Evolutionary conservation across 2,797 vertebrate genomes (phyloP), one percentile per base, ranked within the genome.

Genomic region (Nannoperca obscura): DNA sequence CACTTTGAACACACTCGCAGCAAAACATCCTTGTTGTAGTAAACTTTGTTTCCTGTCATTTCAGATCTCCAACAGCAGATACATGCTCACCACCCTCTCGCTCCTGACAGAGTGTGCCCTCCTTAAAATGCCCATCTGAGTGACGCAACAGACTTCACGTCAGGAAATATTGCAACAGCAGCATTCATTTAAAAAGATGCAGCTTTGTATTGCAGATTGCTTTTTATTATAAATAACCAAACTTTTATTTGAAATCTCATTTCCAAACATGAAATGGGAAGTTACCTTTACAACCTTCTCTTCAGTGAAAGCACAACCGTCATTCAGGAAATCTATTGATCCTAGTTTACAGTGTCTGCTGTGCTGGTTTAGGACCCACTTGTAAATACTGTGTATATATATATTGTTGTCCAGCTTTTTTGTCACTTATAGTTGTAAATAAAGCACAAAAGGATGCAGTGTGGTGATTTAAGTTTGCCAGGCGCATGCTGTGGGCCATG

Each of bases 91-190:
- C 69, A 94, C 97, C 63, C 88, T 99, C 89, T 94, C 92, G 22
- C 94, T 99, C n/a, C 94, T 99, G 88, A 99, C 98, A 0, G 98
- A 99, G 91, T 94, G 92, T 4, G 95, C 95, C 32, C 88, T 96
- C 34, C 88, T 93, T n/a, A 95, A 93, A 85, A 95, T 95, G 91
- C 94, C 94, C 14, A 79, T 95, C 64, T 95, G 82, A 95, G 17
- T 1, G 32, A 17, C 32, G 5, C 1, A 13, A 13, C 2, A 36
- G 54, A 72, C 53, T 64, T 32, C 30, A 32, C 30, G 24, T 32
- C 1, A 66, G 0, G 5, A 5, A 32, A 8, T 11, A 53, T 14
- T 30, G 13, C 57, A 30, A 19, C 9, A n/a, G 46, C 42, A 24
- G 14, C 44, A 34, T 62, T 46, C 5, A 30, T 44, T 47, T 61